Evolutionary conservation across 2,113 vertebrate species (phyloP), one percentile per base, ranked within the genome.

Genomic region (Chamaea fasciata): DNA sequence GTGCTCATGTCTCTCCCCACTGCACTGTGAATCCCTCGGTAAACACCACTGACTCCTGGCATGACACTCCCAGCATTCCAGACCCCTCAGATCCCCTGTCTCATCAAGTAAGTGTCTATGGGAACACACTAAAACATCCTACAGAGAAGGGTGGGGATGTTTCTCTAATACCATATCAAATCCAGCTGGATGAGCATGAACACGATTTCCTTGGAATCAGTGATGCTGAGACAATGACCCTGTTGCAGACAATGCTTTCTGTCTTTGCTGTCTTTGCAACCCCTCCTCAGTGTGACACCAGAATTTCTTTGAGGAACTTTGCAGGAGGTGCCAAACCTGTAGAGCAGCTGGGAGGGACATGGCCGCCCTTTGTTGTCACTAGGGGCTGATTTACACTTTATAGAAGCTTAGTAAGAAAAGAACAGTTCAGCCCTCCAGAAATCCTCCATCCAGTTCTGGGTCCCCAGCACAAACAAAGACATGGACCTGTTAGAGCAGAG

Each of bases 1-100:
- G 98, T 4, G 99, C 99, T 93, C 99, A 99, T 63, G 95, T 90
- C 31, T 95, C 93, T 59, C 87, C 95, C 39, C 86, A 88, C 74
- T 99, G 99, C 96, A 85, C 82, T 7, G 50, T 86, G 28, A 94
- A 96, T 96, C 82, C 95, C 86, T 92, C 96, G 27, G 94, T 69
- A 88, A 98, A 98, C 91, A 89, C 88, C 92, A 98, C 97, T 19
- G 31, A 49, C 15, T 56, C 64, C 28, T 83, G 75, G 69, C 67
- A 95, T 14, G 93, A 96, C 39, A 10, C 22, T 91, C 83, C 97
- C 87, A 97, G 95, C 71, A 89, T 94, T 47, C 96, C 96, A 37
- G 97, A 94, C 44, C 96, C 97, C 31, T 97, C 97, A 82, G 98
- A 97, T 63, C 94, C 97, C 92, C 93, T 98, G 90, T 97, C 96